phyloP scores from a whole-genome alignment of 2,888 invertebrate genomes.

The Cecidostiba fungosa region DNA sequence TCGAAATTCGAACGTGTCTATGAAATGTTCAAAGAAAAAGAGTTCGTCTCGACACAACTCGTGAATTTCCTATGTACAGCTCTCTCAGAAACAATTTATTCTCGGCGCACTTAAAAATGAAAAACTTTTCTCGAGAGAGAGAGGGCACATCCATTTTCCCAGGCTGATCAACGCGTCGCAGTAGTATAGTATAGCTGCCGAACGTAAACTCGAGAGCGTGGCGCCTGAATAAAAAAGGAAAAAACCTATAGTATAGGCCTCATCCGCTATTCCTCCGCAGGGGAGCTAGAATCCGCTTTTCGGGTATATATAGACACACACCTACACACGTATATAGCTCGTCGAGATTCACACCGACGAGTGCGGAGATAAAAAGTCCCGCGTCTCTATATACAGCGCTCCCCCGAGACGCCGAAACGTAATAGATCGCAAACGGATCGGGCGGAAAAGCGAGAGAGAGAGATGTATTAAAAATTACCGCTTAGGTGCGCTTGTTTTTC shows the following conservation, averaged over 20 bases:
- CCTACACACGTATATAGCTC: background rate
- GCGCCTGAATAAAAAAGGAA: background rate
- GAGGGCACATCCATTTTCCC: constrained; percentile 26
- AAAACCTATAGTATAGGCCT: constrained; percentile 9
- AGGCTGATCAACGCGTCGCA: constrained; percentile 23
- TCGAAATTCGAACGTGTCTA: background rate
- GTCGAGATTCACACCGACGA: constrained; percentile 47
- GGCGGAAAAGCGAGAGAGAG: background rate
- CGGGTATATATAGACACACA: background rate
- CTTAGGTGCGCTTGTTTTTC: background rate
- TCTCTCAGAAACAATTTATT: background rate
- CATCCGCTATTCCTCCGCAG: constrained; percentile 34
- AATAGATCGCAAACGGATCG: constrained; percentile 48
- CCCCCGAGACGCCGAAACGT: constrained; percentile 9
- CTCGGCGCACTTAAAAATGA: constrained; percentile 11
- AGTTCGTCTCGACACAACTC: background rate
- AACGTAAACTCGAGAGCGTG: constrained; percentile 23
- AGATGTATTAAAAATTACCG: constrained; percentile 47
- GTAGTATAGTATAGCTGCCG: background rate
- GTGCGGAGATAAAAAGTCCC: constrained; percentile 44
- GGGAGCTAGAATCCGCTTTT: constrained; percentile 1
- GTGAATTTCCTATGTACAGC: too few relatives aligned
- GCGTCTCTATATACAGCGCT: background rate
- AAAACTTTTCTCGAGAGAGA: background rate
- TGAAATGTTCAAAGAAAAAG: background rate